Evolutionary conservation across 2,797 vertebrate species (phyloP).

Genomic region (Siniperca scherzeri): DNA sequence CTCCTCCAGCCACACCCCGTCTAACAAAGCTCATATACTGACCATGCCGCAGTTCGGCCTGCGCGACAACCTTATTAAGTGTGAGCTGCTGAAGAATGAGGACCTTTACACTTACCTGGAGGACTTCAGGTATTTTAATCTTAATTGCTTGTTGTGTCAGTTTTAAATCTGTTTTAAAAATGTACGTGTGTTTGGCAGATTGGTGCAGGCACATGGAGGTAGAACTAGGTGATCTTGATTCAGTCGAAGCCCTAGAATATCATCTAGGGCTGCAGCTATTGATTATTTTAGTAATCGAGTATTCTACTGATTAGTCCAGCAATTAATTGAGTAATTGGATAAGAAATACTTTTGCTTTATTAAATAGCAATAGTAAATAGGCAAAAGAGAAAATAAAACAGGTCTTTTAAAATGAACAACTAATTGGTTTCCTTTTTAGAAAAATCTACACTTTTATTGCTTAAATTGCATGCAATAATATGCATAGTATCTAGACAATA

Average conservation of each 20-base stretch:
- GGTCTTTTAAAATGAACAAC: no score
- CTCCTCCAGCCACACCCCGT: conserved; percentile 84
- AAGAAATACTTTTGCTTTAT: no score
- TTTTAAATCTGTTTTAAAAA: not conserved
- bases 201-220: not conserved
- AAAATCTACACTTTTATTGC: no score
- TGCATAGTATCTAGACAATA: no score
- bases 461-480: no score
- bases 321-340: no score
- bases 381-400: no score
- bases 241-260: not conserved
- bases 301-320: no score
- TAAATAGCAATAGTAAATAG: no score
- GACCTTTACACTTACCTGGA: conserved; percentile 90
- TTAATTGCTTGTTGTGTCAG: not conserved
- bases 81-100: conserved; percentile 91
- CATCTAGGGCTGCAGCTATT: no score
- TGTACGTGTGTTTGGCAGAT: not conserved
- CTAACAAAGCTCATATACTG: conserved; percentile 90
- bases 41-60: conserved; percentile 90
- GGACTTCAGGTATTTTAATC: conserved; percentile 88
- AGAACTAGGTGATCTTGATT: not conserved
- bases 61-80: conserved; percentile 93
- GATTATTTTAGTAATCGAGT: no score
- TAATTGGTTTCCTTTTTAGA: no score